Conservation (phyloP, 2,113 vertebrate species). For the Indicator indicator region DNA sequence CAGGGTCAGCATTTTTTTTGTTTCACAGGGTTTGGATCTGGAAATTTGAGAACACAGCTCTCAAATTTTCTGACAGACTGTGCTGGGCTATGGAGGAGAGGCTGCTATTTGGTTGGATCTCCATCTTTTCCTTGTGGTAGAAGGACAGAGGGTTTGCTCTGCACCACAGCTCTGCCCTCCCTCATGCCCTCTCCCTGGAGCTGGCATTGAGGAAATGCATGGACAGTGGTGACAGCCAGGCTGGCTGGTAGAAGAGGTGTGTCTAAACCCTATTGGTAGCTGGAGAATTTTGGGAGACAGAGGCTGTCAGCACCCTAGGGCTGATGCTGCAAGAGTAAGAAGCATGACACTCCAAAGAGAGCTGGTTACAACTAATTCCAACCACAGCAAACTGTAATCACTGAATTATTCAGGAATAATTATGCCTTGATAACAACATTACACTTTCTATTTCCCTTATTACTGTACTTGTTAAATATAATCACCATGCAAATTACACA, state of each 20-base stretch:
- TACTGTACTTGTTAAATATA: slow-evolving; percentile 74
- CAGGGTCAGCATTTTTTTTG: background rate
- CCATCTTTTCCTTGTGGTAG: background rate
- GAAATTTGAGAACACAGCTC: background rate
- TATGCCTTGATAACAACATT: slow-evolving; percentile 72
- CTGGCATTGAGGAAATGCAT: background rate
- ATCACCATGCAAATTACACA: slow-evolving; percentile 72
- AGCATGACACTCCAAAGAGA: background rate
- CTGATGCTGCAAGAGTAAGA: background rate
- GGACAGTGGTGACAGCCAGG: background rate
- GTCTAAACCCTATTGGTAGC: background rate
- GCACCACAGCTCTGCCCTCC: background rate
- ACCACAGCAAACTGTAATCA: slow-evolving; percentile 65
- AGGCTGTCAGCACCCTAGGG: background rate
- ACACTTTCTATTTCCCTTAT: slow-evolving; percentile 71
- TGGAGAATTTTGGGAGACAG: background rate
- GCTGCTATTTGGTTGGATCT: background rate
- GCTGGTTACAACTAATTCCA: slow-evolving; percentile 42
- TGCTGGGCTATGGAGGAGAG: background rate
- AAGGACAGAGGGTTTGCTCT: background rate
- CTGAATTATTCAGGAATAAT: slow-evolving; percentile 71
- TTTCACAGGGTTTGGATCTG: background rate
- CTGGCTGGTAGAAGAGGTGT: background rate
- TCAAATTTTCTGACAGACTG: fast-evolving
- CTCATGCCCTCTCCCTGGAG: background rate